phyloP scores from a whole-genome alignment of 2,113 vertebrate genomes.

The Bos javanicus region DNA sequence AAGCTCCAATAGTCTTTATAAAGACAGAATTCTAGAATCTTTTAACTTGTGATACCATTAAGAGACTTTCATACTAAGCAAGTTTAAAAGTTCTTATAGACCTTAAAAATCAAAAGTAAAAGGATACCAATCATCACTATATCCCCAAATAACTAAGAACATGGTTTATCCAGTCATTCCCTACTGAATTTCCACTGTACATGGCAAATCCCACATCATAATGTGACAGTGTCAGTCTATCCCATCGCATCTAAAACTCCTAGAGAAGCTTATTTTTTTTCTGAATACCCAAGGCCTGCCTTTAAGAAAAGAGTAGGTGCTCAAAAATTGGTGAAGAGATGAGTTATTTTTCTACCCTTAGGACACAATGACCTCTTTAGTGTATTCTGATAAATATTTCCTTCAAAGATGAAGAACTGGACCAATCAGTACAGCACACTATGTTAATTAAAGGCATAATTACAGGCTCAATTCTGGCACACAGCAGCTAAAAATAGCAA shows the following conservation, averaged over 20 bases:
- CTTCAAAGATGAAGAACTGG: not conserved
- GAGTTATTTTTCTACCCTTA: not conserved
- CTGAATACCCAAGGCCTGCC: not conserved
- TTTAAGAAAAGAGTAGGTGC: not conserved
- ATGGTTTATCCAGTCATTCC: not conserved
- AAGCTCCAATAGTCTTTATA: not conserved
- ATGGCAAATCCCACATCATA: not conserved
- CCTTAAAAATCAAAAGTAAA: constrained; percentile 23
- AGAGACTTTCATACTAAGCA: not conserved
- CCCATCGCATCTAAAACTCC: not conserved
- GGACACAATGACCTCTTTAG: not conserved
- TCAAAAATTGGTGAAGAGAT: not conserved
- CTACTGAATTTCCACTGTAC: not conserved
- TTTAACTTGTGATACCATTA: not conserved
- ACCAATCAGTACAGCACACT: not conserved
- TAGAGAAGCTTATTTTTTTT: not conserved
- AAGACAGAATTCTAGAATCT: not conserved
- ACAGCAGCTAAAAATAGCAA: not conserved
- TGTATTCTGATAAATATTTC: not conserved
- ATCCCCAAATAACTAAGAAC: not conserved
- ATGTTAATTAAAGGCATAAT: not conserved
- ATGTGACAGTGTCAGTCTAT: not conserved
- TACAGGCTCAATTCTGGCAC: not conserved
- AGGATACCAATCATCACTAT: not conserved
- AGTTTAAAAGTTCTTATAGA: not conserved